These are phyloP conservation scores for Lucifuga dentata DNA, from an alignment of 2,113 vertebrate species.

Conservation along the genomic window DNA sequence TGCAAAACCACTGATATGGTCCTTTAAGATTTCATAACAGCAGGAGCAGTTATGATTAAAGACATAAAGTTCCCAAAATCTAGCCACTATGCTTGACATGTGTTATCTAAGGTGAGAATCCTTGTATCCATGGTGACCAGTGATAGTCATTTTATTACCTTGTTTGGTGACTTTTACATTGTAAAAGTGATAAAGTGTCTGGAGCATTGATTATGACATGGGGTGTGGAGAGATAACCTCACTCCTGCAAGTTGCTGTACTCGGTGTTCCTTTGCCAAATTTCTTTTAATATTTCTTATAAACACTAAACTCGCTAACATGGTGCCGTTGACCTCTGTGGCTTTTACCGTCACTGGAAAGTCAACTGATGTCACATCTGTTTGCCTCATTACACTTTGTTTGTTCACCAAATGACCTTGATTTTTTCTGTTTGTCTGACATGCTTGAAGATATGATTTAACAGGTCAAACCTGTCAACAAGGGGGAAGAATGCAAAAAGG, in stretches of 20 bases:
- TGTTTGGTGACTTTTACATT: neutral
- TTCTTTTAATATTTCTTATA: slow-evolving; percentile 4
- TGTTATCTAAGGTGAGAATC: neutral
- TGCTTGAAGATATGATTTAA: no score
- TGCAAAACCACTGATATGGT: no score
- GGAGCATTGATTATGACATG: neutral
- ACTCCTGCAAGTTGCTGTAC: slow-evolving; percentile 5
- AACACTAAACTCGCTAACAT: neutral
- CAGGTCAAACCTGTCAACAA: no score
- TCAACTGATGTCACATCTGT: slow-evolving; percentile 40
- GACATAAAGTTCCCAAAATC: no score
- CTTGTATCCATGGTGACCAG: neutral
- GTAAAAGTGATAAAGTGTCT: slow-evolving; percentile 19
- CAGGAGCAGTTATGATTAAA: no score
- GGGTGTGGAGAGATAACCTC: slow-evolving; percentile 10
- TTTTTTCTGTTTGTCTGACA: no score
- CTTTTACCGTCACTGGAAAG: neutral
- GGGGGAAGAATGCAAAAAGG: no score
- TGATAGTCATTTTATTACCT: slow-evolving; percentile 34
- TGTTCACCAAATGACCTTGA: no score
- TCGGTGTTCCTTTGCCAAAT: slow-evolving; percentile 26
- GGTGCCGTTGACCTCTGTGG: slow-evolving; percentile 26
- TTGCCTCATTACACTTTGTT: neutral
- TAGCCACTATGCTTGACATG: no score
- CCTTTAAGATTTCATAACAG: no score